Percentiles rank a stretch among this genome's conserved stretches.
These are phyloP conservation scores for Rhyacichthys aspro DNA, from an alignment of 2,797 vertebrate species.

Conservation along the genomic window DNA sequence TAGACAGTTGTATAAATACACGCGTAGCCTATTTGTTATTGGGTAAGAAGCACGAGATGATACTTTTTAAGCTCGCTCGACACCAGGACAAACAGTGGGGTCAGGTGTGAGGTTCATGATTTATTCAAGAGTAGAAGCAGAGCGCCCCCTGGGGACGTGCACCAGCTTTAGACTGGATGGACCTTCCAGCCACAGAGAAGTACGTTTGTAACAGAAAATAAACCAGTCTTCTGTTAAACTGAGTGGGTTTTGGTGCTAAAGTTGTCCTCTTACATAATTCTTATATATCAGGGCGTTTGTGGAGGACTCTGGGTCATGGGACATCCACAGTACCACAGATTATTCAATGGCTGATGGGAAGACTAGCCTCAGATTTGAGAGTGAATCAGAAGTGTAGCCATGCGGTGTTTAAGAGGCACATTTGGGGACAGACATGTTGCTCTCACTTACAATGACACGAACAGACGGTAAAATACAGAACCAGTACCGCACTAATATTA, in stretches of 20 bases:
- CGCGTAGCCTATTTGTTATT: neutral
- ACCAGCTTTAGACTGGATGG: neutral
- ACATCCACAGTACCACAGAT: no score
- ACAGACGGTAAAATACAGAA: no score
- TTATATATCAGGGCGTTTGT: neutral
- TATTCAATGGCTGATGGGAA: no score
- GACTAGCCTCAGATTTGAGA: no score
- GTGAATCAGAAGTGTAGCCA: no score
- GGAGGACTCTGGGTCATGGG: neutral
- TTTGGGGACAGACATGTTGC: no score
- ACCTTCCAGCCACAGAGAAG: neutral
- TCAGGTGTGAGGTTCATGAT: conserved; percentile 52
- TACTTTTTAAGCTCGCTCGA: conserved; percentile 9
- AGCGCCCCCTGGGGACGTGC: conserved; percentile 57
- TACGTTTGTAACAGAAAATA: neutral
- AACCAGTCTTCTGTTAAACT: neutral
- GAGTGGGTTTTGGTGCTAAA: neutral
- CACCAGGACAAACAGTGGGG: conserved; percentile 33
- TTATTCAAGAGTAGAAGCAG: conserved; percentile 50
- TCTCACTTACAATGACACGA: no score
- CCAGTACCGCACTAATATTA: no score
- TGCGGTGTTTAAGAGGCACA: no score
- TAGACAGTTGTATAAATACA: neutral
- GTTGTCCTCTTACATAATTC: conserved; percentile 24
- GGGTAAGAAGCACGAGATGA: neutral